Base-by-base conservation (phyloP, 2,113 vertebrate genomes). In the Pelecanus crispus region DNA sequence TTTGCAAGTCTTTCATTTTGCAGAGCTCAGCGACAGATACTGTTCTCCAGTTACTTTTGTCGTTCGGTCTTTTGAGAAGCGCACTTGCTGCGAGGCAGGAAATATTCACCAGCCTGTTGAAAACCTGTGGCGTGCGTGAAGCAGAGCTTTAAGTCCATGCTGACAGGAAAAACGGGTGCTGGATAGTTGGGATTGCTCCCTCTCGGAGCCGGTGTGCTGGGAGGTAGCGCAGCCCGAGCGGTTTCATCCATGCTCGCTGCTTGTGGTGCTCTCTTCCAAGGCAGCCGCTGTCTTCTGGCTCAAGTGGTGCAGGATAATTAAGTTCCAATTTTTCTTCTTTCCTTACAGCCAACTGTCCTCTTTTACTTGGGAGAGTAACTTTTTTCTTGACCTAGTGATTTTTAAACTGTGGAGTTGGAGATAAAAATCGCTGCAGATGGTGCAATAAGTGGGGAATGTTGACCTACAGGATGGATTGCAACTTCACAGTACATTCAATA, bases 1-100 rank as follows among this genome's bases (percentile, higher is more conserved):
- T 94, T 91, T 67, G 52, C 95, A 89, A 81, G 92, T 14, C 65
- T 80, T 74, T 94, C 55, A 5, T 93, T 93, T 87, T 38, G 81
- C 42, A 32, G 89, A 72, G 83, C 53, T 92, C 63, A 1, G 74
- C 68, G 93, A 21, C 85, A 70, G 80, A 75, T 74, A 36, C 74
- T 42, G 56, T n/a, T 88, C 93, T 96, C 44, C 12, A 2, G 68
- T 94, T 67, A 28, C 93, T 90, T 91, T 81, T 82, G 67, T 91
- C 5, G 0, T 50, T 61, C 0, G 2, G 18, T 20, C 61, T 66
- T 66, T 53, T 34, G 70, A 74, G 88, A 66, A 88, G n/a, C 81
- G 58, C 65, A 7, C 81, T 88, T 38, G 52, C 83, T 38, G 2
- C 0, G 3, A 26, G 59, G 36, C 0, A 31, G 56, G 92, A 78